phyloP scores from a whole-genome alignment of 2,797 vertebrate genomes.

The Okamejei kenojei region DNA sequence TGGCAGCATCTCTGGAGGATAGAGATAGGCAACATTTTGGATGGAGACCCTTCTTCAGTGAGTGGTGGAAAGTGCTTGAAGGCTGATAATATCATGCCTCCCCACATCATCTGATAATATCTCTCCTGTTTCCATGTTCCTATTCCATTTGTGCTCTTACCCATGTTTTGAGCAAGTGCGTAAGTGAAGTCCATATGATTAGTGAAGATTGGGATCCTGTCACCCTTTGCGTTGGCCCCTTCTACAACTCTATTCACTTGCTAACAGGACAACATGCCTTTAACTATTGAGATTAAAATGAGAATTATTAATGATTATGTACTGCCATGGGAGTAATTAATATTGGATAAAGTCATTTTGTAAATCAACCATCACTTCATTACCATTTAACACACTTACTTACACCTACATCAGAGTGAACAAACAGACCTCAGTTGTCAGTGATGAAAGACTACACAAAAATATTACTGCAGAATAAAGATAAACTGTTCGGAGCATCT shows the following conservation, averaged over 20 bases:
- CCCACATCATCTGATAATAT: no score
- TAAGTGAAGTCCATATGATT: not conserved
- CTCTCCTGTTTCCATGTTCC: not conserved
- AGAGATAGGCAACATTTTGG: no score
- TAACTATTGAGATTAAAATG: not conserved
- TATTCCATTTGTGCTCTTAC: not conserved
- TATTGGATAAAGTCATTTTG: not conserved
- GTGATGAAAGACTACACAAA: not conserved
- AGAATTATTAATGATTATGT: not conserved
- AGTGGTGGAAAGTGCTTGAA: no score
- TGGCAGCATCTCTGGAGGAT: no score
- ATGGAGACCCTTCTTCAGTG: not conserved
- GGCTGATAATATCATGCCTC: not conserved
- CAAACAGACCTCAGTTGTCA: not conserved
- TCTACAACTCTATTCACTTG: not conserved
- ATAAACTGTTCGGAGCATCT: not conserved
- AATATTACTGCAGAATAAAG: not conserved
- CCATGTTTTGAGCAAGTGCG: not conserved
- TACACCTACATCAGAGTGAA: not conserved
- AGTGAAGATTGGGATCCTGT: not conserved
- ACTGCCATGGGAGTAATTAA: not conserved
- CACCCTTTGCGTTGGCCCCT: not conserved
- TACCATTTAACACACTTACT: not conserved
- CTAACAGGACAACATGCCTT: not conserved
- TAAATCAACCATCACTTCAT: not conserved